phyloP scores from a whole-genome alignment of 2,113 vertebrate species.

The Anoura caudifer region DNA sequence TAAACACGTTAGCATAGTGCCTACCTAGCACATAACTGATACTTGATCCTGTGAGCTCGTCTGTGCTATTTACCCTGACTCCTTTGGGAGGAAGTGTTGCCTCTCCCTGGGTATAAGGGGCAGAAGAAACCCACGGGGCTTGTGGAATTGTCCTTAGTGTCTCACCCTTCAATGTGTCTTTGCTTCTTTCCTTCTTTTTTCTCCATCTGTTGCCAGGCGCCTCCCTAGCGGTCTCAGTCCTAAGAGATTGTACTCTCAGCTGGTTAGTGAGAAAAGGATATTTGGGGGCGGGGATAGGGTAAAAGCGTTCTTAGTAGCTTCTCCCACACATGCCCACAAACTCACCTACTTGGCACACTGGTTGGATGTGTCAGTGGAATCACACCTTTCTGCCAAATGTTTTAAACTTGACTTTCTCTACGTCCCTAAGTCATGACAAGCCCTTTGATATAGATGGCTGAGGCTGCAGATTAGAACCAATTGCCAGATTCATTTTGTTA shows the following conservation, averaged over 20 bases:
- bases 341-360: neutral
- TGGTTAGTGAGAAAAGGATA: neutral
- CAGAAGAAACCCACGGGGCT: neutral
- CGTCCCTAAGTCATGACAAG: neutral
- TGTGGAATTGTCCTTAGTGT: neutral
- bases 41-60: neutral
- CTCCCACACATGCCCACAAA: neutral
- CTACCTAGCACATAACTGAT: neutral
- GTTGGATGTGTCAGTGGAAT: neutral
- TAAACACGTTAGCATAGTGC: neutral
- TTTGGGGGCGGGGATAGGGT: neutral
- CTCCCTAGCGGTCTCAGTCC: neutral
- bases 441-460: neutral
- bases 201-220: neutral
- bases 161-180: neutral
- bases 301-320: neutral
- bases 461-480: neutral
- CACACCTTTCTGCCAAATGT: neutral
- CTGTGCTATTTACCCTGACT: accelerated
- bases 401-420: neutral
- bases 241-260: neutral
- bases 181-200: neutral
- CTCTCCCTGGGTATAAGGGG: neutral
- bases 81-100: neutral
- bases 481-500: neutral